Percentiles rank a stretch among this genome's conserved stretches.
These are phyloP conservation scores for Zeus faber DNA, from an alignment of 2,113 vertebrate species.

Conservation along the genomic window DNA sequence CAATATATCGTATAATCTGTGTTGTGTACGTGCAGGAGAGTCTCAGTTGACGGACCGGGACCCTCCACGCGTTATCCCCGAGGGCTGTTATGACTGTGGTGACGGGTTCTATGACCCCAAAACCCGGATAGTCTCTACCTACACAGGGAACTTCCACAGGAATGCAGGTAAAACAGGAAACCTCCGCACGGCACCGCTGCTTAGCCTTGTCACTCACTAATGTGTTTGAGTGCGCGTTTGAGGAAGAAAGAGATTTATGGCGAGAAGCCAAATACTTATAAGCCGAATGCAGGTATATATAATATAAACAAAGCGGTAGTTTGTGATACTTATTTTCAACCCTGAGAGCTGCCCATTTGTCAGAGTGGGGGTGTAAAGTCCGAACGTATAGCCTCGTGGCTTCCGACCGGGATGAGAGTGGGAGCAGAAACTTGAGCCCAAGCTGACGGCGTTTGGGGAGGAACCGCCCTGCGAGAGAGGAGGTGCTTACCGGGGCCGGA, in stretches of 20 bases:
- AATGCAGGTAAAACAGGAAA: slow-evolving; percentile 81
- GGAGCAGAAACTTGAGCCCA: too few species aligned
- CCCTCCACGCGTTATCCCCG: slow-evolving; percentile 80
- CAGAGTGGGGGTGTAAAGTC: slow-evolving; percentile 82
- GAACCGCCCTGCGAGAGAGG: slow-evolving; percentile 70
- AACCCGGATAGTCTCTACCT: slow-evolving; percentile 80
- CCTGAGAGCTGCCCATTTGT: slow-evolving; percentile 70
- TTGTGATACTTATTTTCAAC: slow-evolving; percentile 63
- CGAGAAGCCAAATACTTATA: too few species aligned
- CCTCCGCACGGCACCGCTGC: neutral
- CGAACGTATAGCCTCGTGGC: slow-evolving; percentile 80
- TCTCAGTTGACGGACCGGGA: slow-evolving; percentile 84
- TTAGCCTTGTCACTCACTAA: neutral
- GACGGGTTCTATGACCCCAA: slow-evolving; percentile 90
- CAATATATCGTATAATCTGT: neutral
- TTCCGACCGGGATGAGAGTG: slow-evolving; percentile 79
- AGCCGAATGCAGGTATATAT: neutral
- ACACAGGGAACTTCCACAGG: slow-evolving; percentile 79
- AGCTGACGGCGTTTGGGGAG: too few species aligned
- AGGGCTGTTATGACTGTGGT: slow-evolving; percentile 87
- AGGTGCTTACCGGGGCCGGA: slow-evolving; percentile 70
- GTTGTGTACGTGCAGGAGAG: slow-evolving; percentile 70
- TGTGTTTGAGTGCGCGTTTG: too few species aligned
- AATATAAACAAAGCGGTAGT: neutral
- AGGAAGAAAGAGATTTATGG: too few species aligned